phyloP scores from a whole-genome alignment of 1,140 invertebrate species.

The Brachionus asplanchnoidis region DNA sequence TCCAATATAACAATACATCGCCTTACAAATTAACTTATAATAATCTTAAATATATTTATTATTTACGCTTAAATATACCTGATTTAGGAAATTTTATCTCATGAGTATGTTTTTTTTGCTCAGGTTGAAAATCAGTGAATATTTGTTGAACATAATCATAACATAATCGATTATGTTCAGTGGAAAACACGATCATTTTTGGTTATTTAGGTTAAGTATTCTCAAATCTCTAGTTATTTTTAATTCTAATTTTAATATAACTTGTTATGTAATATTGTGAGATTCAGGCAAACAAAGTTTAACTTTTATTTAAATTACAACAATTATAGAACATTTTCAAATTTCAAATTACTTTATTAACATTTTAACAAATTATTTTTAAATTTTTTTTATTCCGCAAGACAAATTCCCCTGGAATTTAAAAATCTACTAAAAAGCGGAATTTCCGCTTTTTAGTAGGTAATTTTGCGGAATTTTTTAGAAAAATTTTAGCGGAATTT shows the following conservation, averaged over 20 bases:
- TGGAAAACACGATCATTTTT: background rate
- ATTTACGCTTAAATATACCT: background rate
- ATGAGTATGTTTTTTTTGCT: background rate
- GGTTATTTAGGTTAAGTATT: background rate
- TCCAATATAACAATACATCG: background rate
- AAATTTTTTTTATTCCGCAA: too few relatives aligned
- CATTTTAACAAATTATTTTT: background rate
- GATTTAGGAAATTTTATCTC: background rate
- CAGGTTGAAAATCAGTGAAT: background rate
- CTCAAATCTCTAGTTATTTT: background rate
- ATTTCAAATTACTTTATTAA: conserved; percentile 19
- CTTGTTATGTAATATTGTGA: background rate
- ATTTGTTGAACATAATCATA: background rate
- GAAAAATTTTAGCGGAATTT: too few relatives aligned
- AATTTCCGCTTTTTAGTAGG: too few relatives aligned
- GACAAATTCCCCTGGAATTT: too few relatives aligned
- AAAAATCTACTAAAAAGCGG: too few relatives aligned
- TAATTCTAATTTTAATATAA: background rate
- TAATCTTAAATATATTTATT: background rate
- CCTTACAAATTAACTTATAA: background rate
- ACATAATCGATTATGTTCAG: background rate
- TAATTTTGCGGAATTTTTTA: too few relatives aligned
- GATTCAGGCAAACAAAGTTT: background rate
- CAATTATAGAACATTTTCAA: background rate
- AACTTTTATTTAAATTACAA: background rate